A percentile compares a stretch with the other conserved stretches of the same genome.
These are phyloP conservation scores for Gymnodraco acuticeps DNA, from an alignment of 2,797 vertebrate species.

Conservation along the genomic window DNA sequence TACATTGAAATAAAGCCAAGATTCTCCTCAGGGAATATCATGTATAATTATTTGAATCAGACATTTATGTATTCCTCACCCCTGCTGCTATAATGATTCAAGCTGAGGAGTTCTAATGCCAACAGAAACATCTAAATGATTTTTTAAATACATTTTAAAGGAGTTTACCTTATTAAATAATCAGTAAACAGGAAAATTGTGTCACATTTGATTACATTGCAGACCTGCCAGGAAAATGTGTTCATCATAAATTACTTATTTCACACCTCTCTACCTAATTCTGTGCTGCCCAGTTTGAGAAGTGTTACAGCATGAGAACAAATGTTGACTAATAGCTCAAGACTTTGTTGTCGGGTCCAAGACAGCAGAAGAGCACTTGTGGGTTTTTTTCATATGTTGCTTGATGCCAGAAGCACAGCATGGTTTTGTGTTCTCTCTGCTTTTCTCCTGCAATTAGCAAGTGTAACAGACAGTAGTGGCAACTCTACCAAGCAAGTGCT, in stretches of 20 bases:
- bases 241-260: slow-evolving; percentile 12
- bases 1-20: slow-evolving; percentile 9
- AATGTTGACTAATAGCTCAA: slow-evolving; percentile 49
- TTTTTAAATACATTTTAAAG: background rate
- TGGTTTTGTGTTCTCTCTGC: slow-evolving; percentile 37
- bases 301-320: slow-evolving; percentile 37
- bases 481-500: slow-evolving; percentile 15
- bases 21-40: background rate
- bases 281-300: slow-evolving; percentile 24
- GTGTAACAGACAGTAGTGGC: slow-evolving; percentile 36
- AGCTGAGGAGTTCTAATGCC: background rate
- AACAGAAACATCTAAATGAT: background rate
- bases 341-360: slow-evolving; percentile 51
- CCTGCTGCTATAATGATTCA: slow-evolving; percentile 5
- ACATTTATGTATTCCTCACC: slow-evolving; percentile 16
- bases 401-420: slow-evolving; percentile 48
- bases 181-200: background rate
- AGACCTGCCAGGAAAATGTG: background rate
- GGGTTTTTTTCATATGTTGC: slow-evolving; percentile 22
- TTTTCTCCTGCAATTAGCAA: slow-evolving; percentile 47
- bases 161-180: background rate
- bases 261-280: slow-evolving; percentile 15
- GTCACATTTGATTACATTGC: background rate
- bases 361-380: slow-evolving; percentile 37
- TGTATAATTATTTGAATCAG: background rate